A percentile compares a stretch with the other conserved stretches of the same genome.
Evolutionary conservation across 1,140 invertebrate genomes (phyloP).

Genomic region (Drosophila orosa): DNA sequence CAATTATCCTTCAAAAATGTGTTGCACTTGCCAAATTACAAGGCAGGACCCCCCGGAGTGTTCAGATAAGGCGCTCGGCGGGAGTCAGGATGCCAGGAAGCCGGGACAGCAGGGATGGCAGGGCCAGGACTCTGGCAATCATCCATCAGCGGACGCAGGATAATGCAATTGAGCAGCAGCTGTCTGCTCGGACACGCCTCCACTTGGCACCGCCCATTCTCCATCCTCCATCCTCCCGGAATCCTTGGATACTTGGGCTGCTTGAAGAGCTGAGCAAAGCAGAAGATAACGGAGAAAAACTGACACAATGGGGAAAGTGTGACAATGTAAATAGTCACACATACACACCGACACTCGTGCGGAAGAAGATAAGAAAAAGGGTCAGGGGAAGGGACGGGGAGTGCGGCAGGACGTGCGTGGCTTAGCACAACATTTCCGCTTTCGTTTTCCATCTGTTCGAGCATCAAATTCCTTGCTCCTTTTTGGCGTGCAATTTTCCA

Average conservation of each 20-base stretch:
- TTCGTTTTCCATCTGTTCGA: slow-evolving; percentile 57
- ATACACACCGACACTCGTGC: slow-evolving; percentile 24
- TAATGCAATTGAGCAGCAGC: slow-evolving; percentile 62
- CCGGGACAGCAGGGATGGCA: neutral
- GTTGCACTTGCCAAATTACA: slow-evolving; percentile 65
- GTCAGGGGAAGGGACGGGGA: slow-evolving; percentile 4
- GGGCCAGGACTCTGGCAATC: slow-evolving; percentile 30
- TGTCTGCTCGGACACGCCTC: slow-evolving; percentile 53
- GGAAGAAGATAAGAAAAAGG: slow-evolving; percentile 25
- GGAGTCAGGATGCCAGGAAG: slow-evolving; percentile 11
- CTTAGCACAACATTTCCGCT: slow-evolving; percentile 67
- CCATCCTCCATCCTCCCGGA: slow-evolving; percentile 28
- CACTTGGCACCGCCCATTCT: slow-evolving; percentile 19
- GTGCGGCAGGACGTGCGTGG: slow-evolving; percentile 47
- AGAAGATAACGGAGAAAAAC: slow-evolving; percentile 29
- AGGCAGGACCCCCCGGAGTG: slow-evolving; percentile 25
- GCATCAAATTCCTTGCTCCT: slow-evolving; percentile 41
- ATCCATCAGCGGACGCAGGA: slow-evolving; percentile 55
- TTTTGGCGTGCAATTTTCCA: slow-evolving; percentile 50
- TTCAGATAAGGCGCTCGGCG: slow-evolving; percentile 28
- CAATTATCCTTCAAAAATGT: slow-evolving; percentile 31
- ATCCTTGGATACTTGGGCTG: slow-evolving; percentile 19
- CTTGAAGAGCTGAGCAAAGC: slow-evolving; percentile 48
- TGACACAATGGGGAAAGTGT: slow-evolving; percentile 55
- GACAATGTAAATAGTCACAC: slow-evolving; percentile 63